These are phyloP conservation scores for Sphenodon punctatus DNA, from an alignment of 2,797 vertebrate genomes.

Conservation along the genomic window DNA sequence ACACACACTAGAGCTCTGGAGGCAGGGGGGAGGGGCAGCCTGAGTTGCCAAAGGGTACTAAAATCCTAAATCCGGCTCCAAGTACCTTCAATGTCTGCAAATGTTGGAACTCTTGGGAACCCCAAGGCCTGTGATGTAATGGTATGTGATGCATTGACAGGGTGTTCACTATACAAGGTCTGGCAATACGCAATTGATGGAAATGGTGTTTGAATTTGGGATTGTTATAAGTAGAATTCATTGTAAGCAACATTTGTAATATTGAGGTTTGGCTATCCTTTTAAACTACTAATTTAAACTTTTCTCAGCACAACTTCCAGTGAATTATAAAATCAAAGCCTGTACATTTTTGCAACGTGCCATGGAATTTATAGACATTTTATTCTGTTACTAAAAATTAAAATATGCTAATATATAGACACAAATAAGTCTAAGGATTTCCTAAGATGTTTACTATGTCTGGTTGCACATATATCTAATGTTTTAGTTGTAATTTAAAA, in stretches of 20 bases:
- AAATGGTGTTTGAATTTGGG: too few species aligned
- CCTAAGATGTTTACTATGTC: neutral
- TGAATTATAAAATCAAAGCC: neutral
- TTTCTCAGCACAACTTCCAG: neutral
- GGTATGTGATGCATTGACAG: neutral
- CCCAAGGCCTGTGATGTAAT: accelerated
- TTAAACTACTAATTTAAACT: neutral
- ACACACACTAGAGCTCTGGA: too few species aligned
- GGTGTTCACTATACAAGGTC: too few species aligned
- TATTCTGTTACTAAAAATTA: neutral
- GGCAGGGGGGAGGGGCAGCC: too few species aligned
- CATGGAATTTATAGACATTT: too few species aligned
- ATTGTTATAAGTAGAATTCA: too few species aligned
- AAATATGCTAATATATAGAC: conserved; percentile 12
- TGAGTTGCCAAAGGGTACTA: too few species aligned
- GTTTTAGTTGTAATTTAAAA: conserved; percentile 3
- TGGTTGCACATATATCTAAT: neutral
- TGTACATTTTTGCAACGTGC: too few species aligned
- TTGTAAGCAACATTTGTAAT: too few species aligned
- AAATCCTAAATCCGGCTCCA: too few species aligned
- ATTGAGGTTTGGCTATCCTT: too few species aligned
- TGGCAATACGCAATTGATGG: too few species aligned
- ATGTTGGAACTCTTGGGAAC: neutral
- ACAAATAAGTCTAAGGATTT: neutral
- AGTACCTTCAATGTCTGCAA: neutral